These are phyloP conservation scores for Alligator sinensis DNA, from an alignment of 2,113 vertebrate genomes.

Conservation along the genomic window DNA sequence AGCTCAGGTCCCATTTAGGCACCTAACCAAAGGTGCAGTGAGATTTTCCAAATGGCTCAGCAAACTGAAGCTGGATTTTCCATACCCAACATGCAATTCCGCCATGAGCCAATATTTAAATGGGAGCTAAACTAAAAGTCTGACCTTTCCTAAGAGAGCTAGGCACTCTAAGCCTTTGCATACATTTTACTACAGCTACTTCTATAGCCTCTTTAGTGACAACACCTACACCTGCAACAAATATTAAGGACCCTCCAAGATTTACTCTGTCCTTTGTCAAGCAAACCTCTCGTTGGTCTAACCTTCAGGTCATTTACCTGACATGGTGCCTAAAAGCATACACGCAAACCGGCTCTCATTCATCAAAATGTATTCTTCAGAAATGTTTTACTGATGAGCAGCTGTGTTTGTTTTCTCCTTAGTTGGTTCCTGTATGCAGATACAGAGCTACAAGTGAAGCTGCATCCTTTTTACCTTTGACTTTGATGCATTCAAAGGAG, in stretches of 20 bases:
- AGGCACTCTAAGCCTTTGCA: background rate
- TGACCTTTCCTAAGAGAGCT: background rate
- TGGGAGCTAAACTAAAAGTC: background rate
- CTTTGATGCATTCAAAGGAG: background rate
- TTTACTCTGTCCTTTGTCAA: background rate
- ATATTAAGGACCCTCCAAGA: background rate
- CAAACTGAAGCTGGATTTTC: slow-evolving; percentile 24
- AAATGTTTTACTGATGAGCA: too few relatives aligned
- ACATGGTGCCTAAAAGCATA: background rate
- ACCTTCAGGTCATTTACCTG: background rate
- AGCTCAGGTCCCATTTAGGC: background rate
- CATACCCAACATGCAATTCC: background rate
- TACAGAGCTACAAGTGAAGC: too few relatives aligned
- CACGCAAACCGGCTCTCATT: too few relatives aligned
- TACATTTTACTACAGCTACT: background rate
- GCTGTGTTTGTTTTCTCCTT: too few relatives aligned
- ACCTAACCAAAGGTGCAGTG: background rate
- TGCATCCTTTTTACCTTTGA: too few relatives aligned
- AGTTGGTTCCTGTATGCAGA: too few relatives aligned
- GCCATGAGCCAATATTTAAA: background rate
- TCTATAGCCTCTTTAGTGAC: rapidly evolving
- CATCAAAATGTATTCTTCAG: too few relatives aligned
- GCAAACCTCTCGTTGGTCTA: background rate
- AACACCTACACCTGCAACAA: rapidly evolving
- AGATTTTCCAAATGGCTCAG: background rate